Evolutionary conservation across 1,140 invertebrate species (phyloP).

Genomic region (Alviniconcha marisindica): DNA sequence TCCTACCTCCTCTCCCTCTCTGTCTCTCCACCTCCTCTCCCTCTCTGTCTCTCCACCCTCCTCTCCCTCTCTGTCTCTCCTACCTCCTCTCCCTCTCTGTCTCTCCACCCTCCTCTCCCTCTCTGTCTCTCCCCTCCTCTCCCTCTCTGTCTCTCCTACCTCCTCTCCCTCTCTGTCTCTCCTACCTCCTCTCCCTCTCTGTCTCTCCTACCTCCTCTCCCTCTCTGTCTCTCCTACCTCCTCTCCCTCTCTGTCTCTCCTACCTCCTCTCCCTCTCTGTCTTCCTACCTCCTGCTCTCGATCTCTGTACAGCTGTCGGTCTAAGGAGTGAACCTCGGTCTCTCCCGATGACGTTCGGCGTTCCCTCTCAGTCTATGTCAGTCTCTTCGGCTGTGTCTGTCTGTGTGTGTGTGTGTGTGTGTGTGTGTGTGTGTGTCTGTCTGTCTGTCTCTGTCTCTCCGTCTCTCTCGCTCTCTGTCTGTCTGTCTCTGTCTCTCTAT

Average conservation of each 20-base stretch:
- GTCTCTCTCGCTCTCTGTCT: conserved; percentile 5
- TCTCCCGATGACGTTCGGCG: too few relatives aligned
- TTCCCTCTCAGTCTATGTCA: too few relatives aligned
- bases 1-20: not conserved
- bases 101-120: too few relatives aligned
- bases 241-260: not conserved
- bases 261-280: not conserved
- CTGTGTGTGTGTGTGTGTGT: too few relatives aligned
- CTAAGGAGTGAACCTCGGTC: too few relatives aligned
- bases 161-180: too few relatives aligned
- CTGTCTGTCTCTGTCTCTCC: conserved; percentile 6
- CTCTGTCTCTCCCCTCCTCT: too few relatives aligned
- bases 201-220: too few relatives aligned
- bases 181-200: too few relatives aligned
- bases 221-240: not conserved
- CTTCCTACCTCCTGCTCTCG: not conserved
- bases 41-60: not conserved
- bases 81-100: too few relatives aligned
- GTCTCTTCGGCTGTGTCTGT: too few relatives aligned
- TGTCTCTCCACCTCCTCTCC: not conserved
- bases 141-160: too few relatives aligned
- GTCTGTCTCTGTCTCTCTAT: not conserved
- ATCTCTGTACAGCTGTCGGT: not conserved
- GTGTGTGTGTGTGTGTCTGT: conserved; percentile 23
- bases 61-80: not conserved